Evolutionary conservation across 2,888 invertebrate genomes (phyloP).

Genomic region (Cataglyphis albicans): DNA sequence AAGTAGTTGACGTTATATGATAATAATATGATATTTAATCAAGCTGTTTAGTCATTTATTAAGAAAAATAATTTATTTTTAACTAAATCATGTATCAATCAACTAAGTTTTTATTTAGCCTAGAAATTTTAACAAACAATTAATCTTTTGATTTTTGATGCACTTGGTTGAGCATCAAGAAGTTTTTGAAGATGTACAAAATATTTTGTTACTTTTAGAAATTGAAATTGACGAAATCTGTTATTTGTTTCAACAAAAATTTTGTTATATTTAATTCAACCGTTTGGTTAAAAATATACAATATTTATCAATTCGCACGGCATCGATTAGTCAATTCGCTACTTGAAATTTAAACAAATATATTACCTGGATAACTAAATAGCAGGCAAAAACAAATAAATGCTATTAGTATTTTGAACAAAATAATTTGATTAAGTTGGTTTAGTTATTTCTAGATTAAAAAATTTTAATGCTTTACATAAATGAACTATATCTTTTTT

Average conservation of each 20-base stretch:
- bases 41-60: background rate
- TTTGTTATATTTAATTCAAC: background rate
- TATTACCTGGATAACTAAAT: slow-evolving; percentile 3
- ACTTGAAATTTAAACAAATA: background rate
- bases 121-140: background rate
- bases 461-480: background rate
- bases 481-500: background rate
- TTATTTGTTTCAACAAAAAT: background rate
- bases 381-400: slow-evolving; percentile 9
- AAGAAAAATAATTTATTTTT: background rate
- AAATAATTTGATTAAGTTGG: background rate
- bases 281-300: background rate
- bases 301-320: background rate
- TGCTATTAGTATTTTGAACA: slow-evolving; percentile 12
- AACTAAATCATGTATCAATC: background rate
- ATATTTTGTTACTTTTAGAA: background rate
- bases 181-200: too few relatives aligned
- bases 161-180: background rate
- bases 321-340: background rate
- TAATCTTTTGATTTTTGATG: background rate
- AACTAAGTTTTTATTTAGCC: background rate
- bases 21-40: background rate
- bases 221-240: background rate
- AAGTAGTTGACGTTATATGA: background rate
- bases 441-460: slow-evolving; percentile 14